A percentile compares a stretch with the other conserved stretches of the same genome.
Conservation (phyloP, 2,888 invertebrate species). For the Mamestra brassicae region DNA sequence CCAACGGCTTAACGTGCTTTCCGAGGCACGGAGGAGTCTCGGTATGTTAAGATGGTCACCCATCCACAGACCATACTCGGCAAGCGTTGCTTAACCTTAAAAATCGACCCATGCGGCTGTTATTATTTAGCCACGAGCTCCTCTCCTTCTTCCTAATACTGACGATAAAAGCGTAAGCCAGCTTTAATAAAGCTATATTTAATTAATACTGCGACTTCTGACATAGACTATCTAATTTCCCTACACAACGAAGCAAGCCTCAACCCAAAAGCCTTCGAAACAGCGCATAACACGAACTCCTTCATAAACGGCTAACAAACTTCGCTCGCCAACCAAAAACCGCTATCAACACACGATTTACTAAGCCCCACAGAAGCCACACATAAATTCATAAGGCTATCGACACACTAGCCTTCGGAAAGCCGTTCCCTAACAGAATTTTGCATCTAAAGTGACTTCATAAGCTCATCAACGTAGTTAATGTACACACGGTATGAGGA, state of each 20-base stretch:
- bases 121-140: too few species aligned
- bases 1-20: too few species aligned
- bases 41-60: too few species aligned
- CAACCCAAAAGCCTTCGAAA: constrained; percentile 22
- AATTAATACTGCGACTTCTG: background rate
- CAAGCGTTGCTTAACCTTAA: too few species aligned
- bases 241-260: background rate
- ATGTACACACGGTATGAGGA: constrained; percentile 57
- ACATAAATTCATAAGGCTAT: constrained; percentile 64
- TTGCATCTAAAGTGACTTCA: constrained; percentile 67
- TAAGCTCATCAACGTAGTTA: constrained; percentile 74
- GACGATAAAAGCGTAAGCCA: too few species aligned
- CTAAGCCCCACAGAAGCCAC: constrained; percentile 39
- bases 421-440: constrained; percentile 63
- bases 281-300: constrained; percentile 17
- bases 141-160: too few species aligned
- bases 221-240: background rate
- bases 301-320: constrained; percentile 43
- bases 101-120: too few species aligned
- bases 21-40: too few species aligned
- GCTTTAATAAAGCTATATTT: too few species aligned
- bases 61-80: too few species aligned
- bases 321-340: constrained; percentile 51
- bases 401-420: constrained; percentile 56
- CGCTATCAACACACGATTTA: constrained; percentile 59